A percentile compares a stretch with the other conserved stretches of the same genome.
Conservation (phyloP, 2,113 vertebrate species). For the Upupa epops region DNA sequence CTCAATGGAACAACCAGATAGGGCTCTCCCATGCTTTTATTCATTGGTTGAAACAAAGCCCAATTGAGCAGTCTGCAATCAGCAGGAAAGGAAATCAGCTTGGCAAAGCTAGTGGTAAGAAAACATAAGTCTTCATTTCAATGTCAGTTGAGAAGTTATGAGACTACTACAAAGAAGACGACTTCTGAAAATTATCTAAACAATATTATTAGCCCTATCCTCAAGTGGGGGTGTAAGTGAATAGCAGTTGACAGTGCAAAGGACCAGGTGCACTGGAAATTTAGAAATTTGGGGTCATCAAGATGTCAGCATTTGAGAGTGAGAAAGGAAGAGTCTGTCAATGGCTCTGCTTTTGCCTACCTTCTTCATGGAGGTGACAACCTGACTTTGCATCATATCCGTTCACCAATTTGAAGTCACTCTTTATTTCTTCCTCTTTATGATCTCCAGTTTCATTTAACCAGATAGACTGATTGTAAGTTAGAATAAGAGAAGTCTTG, state of each 20-base stretch:
- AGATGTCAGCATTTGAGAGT: neutral
- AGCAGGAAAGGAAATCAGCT: neutral
- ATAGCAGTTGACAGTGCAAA: neutral
- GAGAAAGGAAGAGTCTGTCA: neutral
- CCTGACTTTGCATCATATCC: neutral
- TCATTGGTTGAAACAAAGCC: neutral
- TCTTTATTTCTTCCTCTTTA: neutral
- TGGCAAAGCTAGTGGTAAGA: neutral
- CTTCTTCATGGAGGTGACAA: neutral
- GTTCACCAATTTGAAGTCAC: neutral
- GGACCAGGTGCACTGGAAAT: neutral
- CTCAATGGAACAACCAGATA: neutral
- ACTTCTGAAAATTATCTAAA: neutral
- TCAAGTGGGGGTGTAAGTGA: fast-evolving
- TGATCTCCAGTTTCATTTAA: neutral
- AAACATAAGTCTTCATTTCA: neutral
- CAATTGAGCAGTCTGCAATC: fast-evolving
- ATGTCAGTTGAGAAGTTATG: neutral
- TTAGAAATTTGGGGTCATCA: neutral
- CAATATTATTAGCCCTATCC: neutral
- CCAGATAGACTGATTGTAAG: neutral
- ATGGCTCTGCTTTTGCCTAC: neutral
- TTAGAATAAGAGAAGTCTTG: neutral
- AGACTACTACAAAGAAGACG: neutral
- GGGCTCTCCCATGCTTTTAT: neutral